These are phyloP conservation scores for Noctilio leporinus DNA, from an alignment of 2,113 vertebrate genomes.

Conservation along the genomic window DNA sequence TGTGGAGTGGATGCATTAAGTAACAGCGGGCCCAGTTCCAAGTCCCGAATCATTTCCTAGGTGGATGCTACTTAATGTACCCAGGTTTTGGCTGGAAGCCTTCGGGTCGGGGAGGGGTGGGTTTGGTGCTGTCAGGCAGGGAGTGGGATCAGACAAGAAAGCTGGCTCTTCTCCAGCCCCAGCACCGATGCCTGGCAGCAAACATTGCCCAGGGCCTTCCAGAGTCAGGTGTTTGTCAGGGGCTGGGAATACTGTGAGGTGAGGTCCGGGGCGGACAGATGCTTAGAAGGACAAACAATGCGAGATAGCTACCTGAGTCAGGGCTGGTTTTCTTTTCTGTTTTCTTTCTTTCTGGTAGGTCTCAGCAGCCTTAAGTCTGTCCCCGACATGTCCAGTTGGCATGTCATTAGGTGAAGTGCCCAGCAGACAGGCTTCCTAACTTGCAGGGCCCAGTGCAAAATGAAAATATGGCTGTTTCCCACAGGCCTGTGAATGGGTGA, in stretches of 20 bases:
- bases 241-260: too few relatives aligned
- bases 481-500: background rate
- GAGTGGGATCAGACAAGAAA: background rate
- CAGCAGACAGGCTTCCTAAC: background rate
- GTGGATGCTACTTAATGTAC: background rate
- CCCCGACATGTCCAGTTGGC: background rate
- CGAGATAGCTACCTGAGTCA: too few relatives aligned
- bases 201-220: background rate
- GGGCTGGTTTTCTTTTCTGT: background rate
- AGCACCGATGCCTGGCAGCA: background rate
- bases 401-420: background rate
- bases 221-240: background rate
- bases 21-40: background rate
- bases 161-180: background rate
- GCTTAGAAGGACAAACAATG: background rate
- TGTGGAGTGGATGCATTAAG: background rate
- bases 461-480: background rate
- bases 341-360: background rate
- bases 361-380: background rate
- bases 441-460: background rate
- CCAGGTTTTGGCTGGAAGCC: background rate
- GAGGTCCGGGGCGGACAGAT: background rate
- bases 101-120: background rate
- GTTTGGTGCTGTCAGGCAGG: too few relatives aligned
- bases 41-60: background rate